Evolutionary conservation across 2,113 vertebrate species (phyloP).

Genomic region (Benitochromis conjunctus): DNA sequence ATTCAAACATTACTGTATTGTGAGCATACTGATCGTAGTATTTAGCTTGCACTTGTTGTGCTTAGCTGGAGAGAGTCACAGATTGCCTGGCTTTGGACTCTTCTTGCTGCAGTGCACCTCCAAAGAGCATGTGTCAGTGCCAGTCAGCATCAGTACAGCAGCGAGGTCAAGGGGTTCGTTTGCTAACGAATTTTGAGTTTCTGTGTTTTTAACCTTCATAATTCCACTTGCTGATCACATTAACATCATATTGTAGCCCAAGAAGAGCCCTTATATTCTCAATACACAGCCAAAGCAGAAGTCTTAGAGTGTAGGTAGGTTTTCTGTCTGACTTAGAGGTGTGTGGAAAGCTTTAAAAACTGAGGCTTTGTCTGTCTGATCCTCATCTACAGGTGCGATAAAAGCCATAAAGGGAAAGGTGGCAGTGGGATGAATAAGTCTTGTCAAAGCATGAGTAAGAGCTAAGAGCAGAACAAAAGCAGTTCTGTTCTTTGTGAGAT

Average conservation of each 20-base stretch:
- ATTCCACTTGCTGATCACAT: background rate
- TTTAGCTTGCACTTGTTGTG: background rate
- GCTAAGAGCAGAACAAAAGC: conserved; percentile 16
- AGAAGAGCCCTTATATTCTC: background rate
- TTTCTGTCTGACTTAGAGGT: background rate
- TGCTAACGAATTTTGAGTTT: background rate
- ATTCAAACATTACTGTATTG: background rate
- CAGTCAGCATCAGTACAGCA: background rate
- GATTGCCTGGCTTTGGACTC: background rate
- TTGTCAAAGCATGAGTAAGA: background rate
- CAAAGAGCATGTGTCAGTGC: background rate
- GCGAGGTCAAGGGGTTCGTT: background rate
- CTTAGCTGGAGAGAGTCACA: background rate
- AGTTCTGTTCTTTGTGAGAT: conserved; percentile 3
- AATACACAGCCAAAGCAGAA: background rate
- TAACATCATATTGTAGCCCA: background rate
- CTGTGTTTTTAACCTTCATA: background rate
- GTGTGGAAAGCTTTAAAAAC: background rate
- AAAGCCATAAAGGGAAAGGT: background rate
- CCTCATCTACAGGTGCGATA: background rate
- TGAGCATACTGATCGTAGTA: background rate
- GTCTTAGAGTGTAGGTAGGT: background rate
- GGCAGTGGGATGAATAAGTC: background rate
- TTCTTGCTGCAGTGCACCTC: background rate
- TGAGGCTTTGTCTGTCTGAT: background rate